Conservation (phyloP, 2,888 invertebrate genomes). For the Brachyptera putata region DNA sequence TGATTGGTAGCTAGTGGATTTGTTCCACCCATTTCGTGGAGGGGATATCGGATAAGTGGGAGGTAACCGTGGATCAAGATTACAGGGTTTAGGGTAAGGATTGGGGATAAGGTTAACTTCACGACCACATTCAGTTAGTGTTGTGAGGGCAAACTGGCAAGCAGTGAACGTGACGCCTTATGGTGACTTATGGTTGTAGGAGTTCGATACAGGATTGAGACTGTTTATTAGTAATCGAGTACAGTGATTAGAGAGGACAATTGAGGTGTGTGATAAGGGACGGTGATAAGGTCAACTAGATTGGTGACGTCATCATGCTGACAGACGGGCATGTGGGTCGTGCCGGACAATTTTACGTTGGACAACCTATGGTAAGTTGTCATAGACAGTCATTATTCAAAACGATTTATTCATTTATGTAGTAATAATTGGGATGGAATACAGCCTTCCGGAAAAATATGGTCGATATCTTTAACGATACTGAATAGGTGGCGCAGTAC, state of each 20-base stretch:
- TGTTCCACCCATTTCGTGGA: conserved; percentile 2
- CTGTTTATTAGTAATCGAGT: too few species aligned
- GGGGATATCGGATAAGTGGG: conserved; percentile 8
- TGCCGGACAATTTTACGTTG: conserved; percentile 44
- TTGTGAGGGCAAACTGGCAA: conserved; percentile 14
- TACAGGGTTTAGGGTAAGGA: conserved; percentile 19
- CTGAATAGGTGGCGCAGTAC: too few species aligned
- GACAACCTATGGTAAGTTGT: conserved; percentile 22
- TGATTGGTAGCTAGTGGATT: conserved; percentile 9
- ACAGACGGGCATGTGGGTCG: conserved; percentile 44
- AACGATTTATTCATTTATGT: too few species aligned
- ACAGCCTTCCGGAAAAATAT: too few species aligned
- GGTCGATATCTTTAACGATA: too few species aligned
- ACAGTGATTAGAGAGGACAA: not conserved
- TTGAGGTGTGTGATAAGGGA: not conserved
- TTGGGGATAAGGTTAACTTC: conserved; percentile 6
- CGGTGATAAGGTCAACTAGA: conserved; percentile 20
- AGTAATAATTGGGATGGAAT: too few species aligned
- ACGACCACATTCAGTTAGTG: conserved; percentile 26
- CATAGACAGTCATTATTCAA: too few species aligned
- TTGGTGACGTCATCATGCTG: conserved; percentile 40
- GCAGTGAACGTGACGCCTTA: not conserved
- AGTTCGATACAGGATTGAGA: not conserved
- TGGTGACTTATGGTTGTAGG: not conserved
- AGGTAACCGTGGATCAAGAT: conserved; percentile 3